These are phyloP conservation scores for Dolomedes plantarius DNA, from an alignment of 2,888 invertebrate species.

Conservation along the genomic window DNA sequence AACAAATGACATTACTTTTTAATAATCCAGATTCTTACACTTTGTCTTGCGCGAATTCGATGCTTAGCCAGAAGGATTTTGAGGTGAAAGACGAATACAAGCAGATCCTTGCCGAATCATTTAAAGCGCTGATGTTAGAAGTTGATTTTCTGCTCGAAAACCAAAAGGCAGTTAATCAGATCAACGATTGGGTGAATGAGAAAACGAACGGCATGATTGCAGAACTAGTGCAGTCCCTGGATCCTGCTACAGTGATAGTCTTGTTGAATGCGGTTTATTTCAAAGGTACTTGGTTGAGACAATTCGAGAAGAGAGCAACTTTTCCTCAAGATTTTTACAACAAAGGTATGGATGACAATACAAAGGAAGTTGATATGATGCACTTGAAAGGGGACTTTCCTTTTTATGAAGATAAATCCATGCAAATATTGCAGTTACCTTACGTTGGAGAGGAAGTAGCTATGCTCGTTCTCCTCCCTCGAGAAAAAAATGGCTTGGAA, in stretches of 20 bases:
- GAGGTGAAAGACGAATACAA: conserved; percentile 13
- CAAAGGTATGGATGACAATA: not conserved
- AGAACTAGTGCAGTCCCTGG: conserved; percentile 24
- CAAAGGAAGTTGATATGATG: conserved; percentile 76
- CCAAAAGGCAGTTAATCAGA: conserved; percentile 9
- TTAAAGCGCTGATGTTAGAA: conserved; percentile 26
- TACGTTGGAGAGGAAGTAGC: conserved; percentile 33
- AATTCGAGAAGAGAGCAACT: conserved; percentile 76
- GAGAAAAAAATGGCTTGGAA: not conserved
- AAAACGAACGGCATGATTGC: conserved; percentile 35
- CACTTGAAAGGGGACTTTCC: conserved; percentile 73
- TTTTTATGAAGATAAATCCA: conserved; percentile 43
- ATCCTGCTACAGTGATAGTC: conserved; percentile 75
- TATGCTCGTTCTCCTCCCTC: conserved; percentile 37
- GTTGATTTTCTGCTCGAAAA: conserved; percentile 32
- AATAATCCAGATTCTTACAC: not conserved
- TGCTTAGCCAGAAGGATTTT: conserved; percentile 13
- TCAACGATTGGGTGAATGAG: conserved; percentile 43
- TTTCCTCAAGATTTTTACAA: conserved; percentile 61
- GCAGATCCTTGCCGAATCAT: conserved; percentile 21
- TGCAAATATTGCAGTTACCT: conserved; percentile 59
- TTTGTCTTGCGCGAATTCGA: conserved; percentile 20
- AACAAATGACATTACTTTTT: not conserved
- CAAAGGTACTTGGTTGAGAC: conserved; percentile 77
- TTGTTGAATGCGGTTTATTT: conserved; percentile 79